Evolutionary conservation across 2,888 invertebrate genomes (phyloP), one percentile per base, ranked within the genome.

Genomic region (Acleris holmiana): DNA sequence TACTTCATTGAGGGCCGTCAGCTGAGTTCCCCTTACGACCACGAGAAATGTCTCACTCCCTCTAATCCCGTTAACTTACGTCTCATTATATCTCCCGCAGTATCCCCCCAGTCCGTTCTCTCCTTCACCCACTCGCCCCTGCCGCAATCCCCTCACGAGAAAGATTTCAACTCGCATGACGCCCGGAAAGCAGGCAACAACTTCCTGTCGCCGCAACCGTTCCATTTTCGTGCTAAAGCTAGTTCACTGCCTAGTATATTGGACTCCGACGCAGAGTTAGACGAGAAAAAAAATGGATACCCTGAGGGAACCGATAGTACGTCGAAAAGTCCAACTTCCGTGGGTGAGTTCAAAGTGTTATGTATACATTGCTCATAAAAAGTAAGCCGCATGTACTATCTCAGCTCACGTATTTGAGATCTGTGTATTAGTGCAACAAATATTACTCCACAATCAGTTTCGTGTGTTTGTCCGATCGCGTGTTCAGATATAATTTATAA

Each of bases 1-100:
- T 98, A 95, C 86, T 98, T 98, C 85, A 97, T 98, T 66, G 94
- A 95, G 80, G 96, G 96, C 29, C 94, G 96, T 25, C 95, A 95
- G 80, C 89, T 93, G 69, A 94, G 94, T 74, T 88, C 86, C 57
- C 85, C 86, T 61, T 89, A 85, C 75, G 86, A 86, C 69, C 85
- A 82, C 72, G 87, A 88, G 62, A 83, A 86, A 55, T 86, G 86
- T 75, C 82, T 86, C 62, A 86, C 88, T 62, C 89, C 89, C 48
- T 84, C 87, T 55, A 88, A 89, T 75, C 91, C 90, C 61, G 76
- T 89, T 61, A 93, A 93, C 73, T 85, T 94, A 65, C 94, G 94
- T 64, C 88, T 95, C 53, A 94, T 94, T 68, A 93, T 94, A 74
- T 94, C 94, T 62, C 94, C 94, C 35, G 94, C 94, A 72, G 85